Evolutionary conservation across 92 coral and sea anemone genomes (phyloP), one percentile per base, ranked within the genome.

Genomic region (Heliopora coerulea): DNA sequence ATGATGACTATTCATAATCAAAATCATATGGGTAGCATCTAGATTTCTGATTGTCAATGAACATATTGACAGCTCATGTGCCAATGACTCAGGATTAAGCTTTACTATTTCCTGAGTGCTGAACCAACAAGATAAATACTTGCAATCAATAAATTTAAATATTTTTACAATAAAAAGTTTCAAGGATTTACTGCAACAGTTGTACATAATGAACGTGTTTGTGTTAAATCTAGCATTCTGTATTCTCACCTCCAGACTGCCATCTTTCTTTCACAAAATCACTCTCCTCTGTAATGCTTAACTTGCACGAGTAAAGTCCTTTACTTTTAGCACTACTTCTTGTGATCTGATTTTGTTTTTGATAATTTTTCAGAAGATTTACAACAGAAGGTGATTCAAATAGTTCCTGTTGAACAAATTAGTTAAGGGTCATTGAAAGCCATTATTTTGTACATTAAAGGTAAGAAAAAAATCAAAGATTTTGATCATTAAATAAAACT

Each of bases 311-410:
- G 28, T 21, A 37, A 21, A 32, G 0, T 5, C 15, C 42, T 1
- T 26, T 24, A 28, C 8, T 37, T 67, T 54, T 17, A 27, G 26
- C 37, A 9, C 14, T 44, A 26, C 29, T 49, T 46, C 74, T 46
- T 9, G 23, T 56, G 33, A 46, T 25, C 28, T 44, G 72, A 30
- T 65, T 49, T 63, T 80, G 85, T 73, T 83, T 81, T 65, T 92
- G 97, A 58, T 92, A 89, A 41, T 40, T 74, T 83, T 86, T 85
- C 24, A 92, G 81, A 49, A 87, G 77, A 67, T 83, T 86, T 28
- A 86, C 82, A 19, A 92, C 89, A 33, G 83, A 89, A 34, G 87
- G 87, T 15, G 97, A 89, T 61, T 92, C 88, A 28, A 92, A 79
- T 54, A 92, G 78, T 54, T 92, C 97, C 97, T 88, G 44, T 17